phyloP scores from a whole-genome alignment of 2,797 vertebrate species.

The Chaunax sp. region DNA sequence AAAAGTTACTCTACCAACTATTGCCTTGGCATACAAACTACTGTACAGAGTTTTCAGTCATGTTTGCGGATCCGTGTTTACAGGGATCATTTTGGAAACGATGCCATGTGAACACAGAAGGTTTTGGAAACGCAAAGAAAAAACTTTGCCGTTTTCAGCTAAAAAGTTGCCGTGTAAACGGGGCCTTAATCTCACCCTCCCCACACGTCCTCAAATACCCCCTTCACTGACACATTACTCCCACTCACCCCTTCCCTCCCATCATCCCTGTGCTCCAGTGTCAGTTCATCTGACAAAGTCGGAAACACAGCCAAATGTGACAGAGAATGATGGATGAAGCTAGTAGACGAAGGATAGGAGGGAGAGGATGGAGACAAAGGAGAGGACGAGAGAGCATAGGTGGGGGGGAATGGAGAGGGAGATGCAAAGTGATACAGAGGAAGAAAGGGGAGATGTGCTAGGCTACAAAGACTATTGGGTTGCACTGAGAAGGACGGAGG shows the following conservation, averaged over 20 bases:
- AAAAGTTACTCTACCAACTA: no score
- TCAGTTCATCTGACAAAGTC: conserved; percentile 82
- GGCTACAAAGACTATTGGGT: conserved; percentile 24
- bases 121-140: no score
- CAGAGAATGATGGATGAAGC: conserved; percentile 85
- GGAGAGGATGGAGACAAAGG: conserved; percentile 10
- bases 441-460: conserved; percentile 18
- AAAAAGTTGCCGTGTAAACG: no score
- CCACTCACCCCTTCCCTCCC: conserved; percentile 27
- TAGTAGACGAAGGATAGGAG: conserved; percentile 63
- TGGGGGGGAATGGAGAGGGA: conserved; percentile 45
- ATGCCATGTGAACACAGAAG: no score
- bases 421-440: conserved; percentile 14
- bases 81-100: no score
- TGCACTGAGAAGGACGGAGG: conserved; percentile 12
- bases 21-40: no score
- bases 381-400: conserved; percentile 42
- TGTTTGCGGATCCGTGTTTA: no score
- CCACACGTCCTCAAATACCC: conserved; percentile 16
- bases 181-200: neutral
- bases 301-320: conserved; percentile 84
- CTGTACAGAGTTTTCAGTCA: no score
- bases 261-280: conserved; percentile 69
- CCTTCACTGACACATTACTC: neutral
- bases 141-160: no score